These are phyloP conservation scores for Spinus pinus DNA, from an alignment of 2,797 vertebrate genomes.

Conservation along the genomic window DNA sequence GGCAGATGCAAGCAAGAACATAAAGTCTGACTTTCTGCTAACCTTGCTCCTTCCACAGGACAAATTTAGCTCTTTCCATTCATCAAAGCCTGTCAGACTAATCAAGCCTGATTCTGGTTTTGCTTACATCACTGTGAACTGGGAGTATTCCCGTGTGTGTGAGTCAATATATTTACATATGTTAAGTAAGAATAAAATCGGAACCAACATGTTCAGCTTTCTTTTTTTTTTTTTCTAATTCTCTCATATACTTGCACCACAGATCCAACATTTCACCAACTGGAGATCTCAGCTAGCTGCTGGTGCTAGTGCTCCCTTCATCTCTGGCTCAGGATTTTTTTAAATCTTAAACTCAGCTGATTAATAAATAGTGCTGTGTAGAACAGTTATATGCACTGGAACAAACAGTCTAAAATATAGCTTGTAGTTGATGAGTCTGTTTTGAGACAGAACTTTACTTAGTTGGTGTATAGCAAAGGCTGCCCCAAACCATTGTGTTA, in stretches of 20 bases:
- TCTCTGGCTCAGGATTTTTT: slow-evolving; percentile 17
- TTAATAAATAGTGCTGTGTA: slow-evolving; percentile 12
- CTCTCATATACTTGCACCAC: not conserved
- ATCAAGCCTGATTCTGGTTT: slow-evolving; percentile 49
- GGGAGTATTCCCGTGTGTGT: not conserved
- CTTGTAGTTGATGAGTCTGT: slow-evolving; percentile 2
- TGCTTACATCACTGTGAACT: slow-evolving; percentile 24
- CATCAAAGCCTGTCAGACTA: slow-evolving; percentile 57
- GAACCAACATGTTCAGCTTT: not conserved
- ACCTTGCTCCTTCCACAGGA: slow-evolving; percentile 31
- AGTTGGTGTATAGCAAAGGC: not conserved
- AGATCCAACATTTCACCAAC: not conserved
- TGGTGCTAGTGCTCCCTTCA: not conserved
- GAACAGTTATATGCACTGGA: slow-evolving; percentile 57
- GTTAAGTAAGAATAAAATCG: not conserved
- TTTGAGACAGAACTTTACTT: slow-evolving; percentile 3
- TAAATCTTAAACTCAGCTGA: slow-evolving; percentile 29
- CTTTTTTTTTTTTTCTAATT: not conserved
- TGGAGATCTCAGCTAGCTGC: slow-evolving; percentile 15
- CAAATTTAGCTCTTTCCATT: slow-evolving; percentile 44
- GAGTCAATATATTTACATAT: slow-evolving; percentile 29
- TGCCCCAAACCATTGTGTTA: not conserved
- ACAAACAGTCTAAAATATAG: slow-evolving; percentile 34
- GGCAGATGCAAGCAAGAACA: not conserved
- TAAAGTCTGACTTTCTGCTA: slow-evolving; percentile 36